phyloP scores from a whole-genome alignment of 2,113 vertebrate genomes.

The Narcine bancroftii region DNA sequence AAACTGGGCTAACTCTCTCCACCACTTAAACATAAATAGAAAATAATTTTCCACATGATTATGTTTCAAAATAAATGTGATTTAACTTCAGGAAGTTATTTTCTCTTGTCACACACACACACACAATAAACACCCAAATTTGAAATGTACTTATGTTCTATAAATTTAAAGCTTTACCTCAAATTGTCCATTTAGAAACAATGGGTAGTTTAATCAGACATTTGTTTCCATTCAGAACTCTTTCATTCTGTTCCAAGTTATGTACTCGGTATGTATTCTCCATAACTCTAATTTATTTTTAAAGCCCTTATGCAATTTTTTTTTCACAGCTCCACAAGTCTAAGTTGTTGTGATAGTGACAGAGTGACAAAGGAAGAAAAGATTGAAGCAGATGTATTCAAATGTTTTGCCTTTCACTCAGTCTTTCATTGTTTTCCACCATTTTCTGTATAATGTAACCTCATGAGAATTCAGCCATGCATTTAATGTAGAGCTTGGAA shows the following conservation, averaged over 20 bases:
- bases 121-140: too few species aligned
- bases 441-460: conserved; percentile 38
- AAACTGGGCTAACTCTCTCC: not conserved
- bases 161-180: not conserved
- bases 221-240: conserved; percentile 12
- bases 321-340: conserved; percentile 13
- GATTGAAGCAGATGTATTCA: conserved; percentile 31
- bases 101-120: not conserved
- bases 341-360: conserved; percentile 16
- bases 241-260: conserved; percentile 9
- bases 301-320: conserved; percentile 22
- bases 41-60: not conserved
- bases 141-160: not conserved
- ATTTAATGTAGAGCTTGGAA: conserved; percentile 37
- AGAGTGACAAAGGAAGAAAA: conserved; percentile 26
- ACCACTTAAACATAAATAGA: not conserved
- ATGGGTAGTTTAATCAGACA: not conserved
- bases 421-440: conserved; percentile 34
- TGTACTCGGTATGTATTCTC: not conserved
- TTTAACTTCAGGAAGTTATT: not conserved
- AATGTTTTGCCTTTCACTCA: conserved; percentile 26
- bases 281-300: not conserved
- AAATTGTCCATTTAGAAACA: not conserved
- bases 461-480: conserved; percentile 37
- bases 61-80: not conserved